Conservation (phyloP, 2,113 vertebrate species). For the Lasiurus borealis region DNA sequence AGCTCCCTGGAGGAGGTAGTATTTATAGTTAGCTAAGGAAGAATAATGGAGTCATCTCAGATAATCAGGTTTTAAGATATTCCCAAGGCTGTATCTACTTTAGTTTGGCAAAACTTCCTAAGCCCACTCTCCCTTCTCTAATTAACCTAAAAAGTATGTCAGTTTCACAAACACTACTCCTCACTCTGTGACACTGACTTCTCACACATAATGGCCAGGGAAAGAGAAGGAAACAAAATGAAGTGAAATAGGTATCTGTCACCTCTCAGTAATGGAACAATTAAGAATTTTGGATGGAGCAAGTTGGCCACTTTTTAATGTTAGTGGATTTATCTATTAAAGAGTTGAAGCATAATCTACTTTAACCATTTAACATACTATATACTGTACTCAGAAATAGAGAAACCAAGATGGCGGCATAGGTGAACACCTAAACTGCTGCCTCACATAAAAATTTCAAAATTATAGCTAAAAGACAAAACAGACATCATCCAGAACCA, state of each 20-base stretch:
- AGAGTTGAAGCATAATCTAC: not conserved
- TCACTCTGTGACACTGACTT: not conserved
- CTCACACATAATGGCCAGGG: not conserved
- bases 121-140: not conserved
- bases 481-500: no score
- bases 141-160: not conserved
- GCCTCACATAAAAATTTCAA: no score
- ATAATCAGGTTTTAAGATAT: constrained; percentile 40
- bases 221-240: constrained; percentile 31
- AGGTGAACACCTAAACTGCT: no score
- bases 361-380: not conserved
- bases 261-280: constrained; percentile 30
- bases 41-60: not conserved
- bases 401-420: no score
- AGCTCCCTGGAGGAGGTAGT: not conserved
- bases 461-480: no score
- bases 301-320: not conserved
- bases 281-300: not conserved
- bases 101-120: not conserved
- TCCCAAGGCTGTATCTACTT: not conserved
- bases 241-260: not conserved
- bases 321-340: not conserved
- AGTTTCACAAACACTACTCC: not conserved
- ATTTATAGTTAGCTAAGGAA: constrained; percentile 17
- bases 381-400: no score